phyloP scores from a whole-genome alignment of 2,113 vertebrate genomes.

The Pithys albifrons region DNA sequence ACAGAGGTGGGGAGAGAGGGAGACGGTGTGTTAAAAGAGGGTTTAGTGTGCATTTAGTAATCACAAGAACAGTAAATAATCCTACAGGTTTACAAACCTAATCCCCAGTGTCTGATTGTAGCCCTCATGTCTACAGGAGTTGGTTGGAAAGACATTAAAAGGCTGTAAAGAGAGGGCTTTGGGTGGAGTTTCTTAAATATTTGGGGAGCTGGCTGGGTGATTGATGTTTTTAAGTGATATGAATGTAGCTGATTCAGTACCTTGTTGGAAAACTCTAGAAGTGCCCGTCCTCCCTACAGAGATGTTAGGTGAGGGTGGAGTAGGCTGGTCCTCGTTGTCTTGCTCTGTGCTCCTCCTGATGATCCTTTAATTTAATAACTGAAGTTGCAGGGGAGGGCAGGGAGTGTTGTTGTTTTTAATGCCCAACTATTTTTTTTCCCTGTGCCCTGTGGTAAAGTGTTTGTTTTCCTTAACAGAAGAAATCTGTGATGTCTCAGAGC shows the following conservation, averaged over 20 bases:
- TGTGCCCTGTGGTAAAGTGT: conserved; percentile 16
- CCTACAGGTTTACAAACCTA: conserved; percentile 61
- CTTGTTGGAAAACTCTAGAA: neutral
- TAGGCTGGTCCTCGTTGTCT: neutral
- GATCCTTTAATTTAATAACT: neutral
- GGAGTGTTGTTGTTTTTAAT: neutral
- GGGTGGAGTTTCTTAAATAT: neutral
- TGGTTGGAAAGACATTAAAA: neutral
- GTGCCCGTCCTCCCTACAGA: rapidly evolving
- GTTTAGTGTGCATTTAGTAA: conserved; percentile 32
- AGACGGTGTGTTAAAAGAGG: neutral
- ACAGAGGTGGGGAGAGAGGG: neutral
- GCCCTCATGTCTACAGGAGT: neutral
- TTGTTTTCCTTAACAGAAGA: conserved; percentile 32
- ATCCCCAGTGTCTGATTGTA: conserved; percentile 50
- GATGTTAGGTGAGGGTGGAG: neutral
- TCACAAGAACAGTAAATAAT: conserved; percentile 60
- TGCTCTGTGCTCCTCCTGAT: neutral
- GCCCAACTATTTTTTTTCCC: conserved; percentile 12
- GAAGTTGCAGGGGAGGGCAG: neutral
- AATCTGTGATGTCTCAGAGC: neutral
- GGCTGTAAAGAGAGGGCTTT: neutral
- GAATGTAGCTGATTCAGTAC: neutral
- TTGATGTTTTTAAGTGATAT: neutral
- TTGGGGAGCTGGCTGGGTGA: neutral